Base-by-base conservation (phyloP, 1,140 invertebrate genomes). In the Amyelois transitella region DNA sequence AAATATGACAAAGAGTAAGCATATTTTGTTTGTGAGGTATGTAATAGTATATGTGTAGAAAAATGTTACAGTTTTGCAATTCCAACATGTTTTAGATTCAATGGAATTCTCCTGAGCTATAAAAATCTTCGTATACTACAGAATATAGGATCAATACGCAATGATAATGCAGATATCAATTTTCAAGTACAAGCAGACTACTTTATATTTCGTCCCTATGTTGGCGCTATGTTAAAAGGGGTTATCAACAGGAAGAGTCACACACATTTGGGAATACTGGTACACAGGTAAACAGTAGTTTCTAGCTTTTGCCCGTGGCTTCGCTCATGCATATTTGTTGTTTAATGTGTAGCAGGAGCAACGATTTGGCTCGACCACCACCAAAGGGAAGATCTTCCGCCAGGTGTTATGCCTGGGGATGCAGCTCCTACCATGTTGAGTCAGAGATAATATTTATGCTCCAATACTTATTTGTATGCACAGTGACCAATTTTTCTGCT, bases 201-300 rank as follows among this genome's bases (percentile, higher is more conserved):
- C 77, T 93, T 91, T 77, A 77, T 93, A 56, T 94, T 94, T 73
- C 72, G 72, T 17, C 88, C 88, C 7, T 64, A 76, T 65, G 75
- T 87, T n/a, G 88, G 88, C 7, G 84, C 84, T 21, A 83, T 62
- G 18, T 62, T 90, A 56, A 81, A 69, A 75, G 93, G 92, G 20
- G 67, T 91, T 64, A 90, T 92, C 12, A 92, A 90, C 63, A 93
- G 92, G 73, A 92, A 90, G 65, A 89, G 87, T 49, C 64, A 81
- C 5, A 91, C 91, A 67, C 90, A 93, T 80, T 77, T 94, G 48
- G 90, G 90, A 21, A 88, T 92, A 50, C 77, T 93, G 18, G 88
- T 93, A 1, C 91, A 94, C 66, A 90, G 91, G 84, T 87, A 72
- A n/a, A n/a, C n/a, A n/a, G n/a, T n/a, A n/a, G n/a, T n/a, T n/a